phyloP scores from a whole-genome alignment of 2,113 vertebrate genomes.

The Tyto alba region DNA sequence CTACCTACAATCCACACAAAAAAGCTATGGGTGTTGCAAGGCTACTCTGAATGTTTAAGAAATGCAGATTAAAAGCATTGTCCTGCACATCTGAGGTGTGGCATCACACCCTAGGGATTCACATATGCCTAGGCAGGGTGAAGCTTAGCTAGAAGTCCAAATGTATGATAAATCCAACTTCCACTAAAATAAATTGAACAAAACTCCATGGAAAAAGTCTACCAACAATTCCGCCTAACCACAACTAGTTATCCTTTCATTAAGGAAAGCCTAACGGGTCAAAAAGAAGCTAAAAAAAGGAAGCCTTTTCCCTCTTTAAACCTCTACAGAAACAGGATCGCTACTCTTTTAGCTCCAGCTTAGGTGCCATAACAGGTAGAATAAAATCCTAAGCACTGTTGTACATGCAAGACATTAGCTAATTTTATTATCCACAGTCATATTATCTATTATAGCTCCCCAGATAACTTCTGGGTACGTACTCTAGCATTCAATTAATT shows the following conservation, averaged over 20 bases:
- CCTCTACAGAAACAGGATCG: neutral
- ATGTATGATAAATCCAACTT: neutral
- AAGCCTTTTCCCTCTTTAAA: neutral
- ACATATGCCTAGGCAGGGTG: fast-evolving
- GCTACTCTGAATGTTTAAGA: neutral
- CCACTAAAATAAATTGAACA: neutral
- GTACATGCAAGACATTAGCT: neutral
- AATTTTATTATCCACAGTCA: neutral
- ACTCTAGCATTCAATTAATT: neutral
- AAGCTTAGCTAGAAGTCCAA: neutral
- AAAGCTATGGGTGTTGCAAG: neutral
- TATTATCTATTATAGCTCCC: neutral
- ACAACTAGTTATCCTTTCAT: neutral
- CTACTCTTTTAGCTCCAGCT: neutral
- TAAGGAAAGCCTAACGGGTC: neutral
- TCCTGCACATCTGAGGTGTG: neutral
- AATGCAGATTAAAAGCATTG: neutral
- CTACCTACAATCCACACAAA: neutral
- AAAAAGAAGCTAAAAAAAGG: neutral
- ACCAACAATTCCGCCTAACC: neutral
- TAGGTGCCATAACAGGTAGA: neutral
- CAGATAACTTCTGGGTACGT: neutral
- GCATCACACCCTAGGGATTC: neutral
- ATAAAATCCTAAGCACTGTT: neutral
- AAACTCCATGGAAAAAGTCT: neutral